Evolutionary conservation across 2,888 invertebrate genomes (phyloP), one percentile per base, ranked within the genome.

Genomic region (Steinernema scapterisci): DNA sequence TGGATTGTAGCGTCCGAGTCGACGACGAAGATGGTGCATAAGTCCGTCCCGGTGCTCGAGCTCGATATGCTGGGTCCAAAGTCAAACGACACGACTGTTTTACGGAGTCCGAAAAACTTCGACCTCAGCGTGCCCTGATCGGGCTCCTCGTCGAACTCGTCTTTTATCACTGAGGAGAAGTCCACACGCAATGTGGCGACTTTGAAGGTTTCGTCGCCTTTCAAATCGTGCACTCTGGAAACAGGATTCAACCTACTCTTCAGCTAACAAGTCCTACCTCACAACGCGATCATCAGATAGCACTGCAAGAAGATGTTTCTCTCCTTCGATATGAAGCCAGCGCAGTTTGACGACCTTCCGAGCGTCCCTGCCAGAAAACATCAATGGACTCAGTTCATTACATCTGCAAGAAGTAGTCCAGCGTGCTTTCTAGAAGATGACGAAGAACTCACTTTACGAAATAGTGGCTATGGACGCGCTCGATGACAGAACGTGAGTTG

Each of bases 381-480:
- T 16, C n/a, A 63, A 31, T 1, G 31, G 63, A 63, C 31, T 16
- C 16, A 63, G 11, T n/a, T 25, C 16, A 13, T 63, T 9, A 16
- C 63, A 63, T 27, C 63, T 63, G 27, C 1, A 63, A 31, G 6
- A 48, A 19, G 2, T 48, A 3, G 16, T 48, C 5, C 48, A 54
- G 54, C 6, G 25, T n/a, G 52, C 21, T 11, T 31, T 16, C 31
- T 16, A 3, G 27, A 21, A 25, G 25, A 54, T 63, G 7, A 48
- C n/a, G 9, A 21, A 27, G 25, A 27, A 63, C 63, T 63, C 1
- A 63, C 63, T 63, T 63, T 6, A 31, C 63, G 31, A 27, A 63
- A 31, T 63, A 63, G 38, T 63, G 63, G 27, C 16, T 27, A 3
- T 31, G 63, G 9, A 63, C 27, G 27, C 63, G 63, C n/a, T 63